A percentile compares a stretch with the other conserved stretches of the same genome.
phyloP scores from a whole-genome alignment of 2,113 vertebrate species.

The Gopherus flavomarginatus region DNA sequence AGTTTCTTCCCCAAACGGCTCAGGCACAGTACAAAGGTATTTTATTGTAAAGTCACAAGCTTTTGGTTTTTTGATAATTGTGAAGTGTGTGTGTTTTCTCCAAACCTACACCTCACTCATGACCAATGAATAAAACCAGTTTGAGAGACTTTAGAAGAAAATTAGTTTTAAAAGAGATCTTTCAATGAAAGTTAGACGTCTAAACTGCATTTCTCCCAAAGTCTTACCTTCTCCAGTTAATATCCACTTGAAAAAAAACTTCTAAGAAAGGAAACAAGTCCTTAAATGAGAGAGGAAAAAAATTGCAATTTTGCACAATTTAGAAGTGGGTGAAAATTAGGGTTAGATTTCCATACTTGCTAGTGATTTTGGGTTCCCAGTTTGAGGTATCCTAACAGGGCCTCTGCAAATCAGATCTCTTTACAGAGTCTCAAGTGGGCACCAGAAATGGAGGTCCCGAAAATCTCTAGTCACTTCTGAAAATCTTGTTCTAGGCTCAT shows the following conservation, averaged over 20 bases:
- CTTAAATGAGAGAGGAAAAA: background rate
- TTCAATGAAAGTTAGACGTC: background rate
- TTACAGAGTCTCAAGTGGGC: background rate
- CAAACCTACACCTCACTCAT: background rate
- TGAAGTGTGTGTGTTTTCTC: background rate
- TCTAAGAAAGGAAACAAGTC: background rate
- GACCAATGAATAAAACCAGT: background rate
- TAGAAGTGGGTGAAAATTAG: background rate
- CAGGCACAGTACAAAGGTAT: background rate
- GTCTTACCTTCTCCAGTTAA: background rate
- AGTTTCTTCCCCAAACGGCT: background rate
- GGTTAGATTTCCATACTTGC: background rate
- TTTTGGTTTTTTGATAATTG: background rate
- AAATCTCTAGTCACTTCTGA: background rate
- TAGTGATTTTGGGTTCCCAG: background rate
- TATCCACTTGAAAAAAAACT: background rate
- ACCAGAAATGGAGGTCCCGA: background rate
- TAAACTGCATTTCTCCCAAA: background rate
- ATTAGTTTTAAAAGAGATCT: background rate
- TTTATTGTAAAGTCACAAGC: background rate
- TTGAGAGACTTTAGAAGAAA: background rate
- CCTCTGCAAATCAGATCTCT: background rate
- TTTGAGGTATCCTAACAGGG: background rate
- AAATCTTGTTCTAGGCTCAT: background rate
- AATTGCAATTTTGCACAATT: rapidly evolving